Evolutionary conservation across 2,797 vertebrate genomes (phyloP), one percentile per base, ranked within the genome.

Genomic region (Enteromius afrohamiltoni): DNA sequence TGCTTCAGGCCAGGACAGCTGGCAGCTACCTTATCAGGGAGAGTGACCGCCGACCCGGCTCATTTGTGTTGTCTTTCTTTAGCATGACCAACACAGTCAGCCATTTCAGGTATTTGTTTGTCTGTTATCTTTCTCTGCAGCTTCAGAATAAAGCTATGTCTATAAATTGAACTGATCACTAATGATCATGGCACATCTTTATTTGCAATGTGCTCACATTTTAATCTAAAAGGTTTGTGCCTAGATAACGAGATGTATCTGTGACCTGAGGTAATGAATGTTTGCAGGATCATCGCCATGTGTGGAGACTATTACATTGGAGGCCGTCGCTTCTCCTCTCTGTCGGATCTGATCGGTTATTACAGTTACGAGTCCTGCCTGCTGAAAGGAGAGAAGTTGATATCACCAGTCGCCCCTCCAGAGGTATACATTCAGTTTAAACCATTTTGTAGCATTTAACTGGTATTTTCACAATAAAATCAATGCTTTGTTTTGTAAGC

Each of bases 11-110:
- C 6, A 96, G 93, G 77, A 96, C 92, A 85, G 95, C 97, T 79
- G 98, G 98, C 92, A 99, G 98, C 94, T 99, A 99, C 92, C 97
- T 99, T 93, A 99, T 99, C 94, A 96, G 98, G 94, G 98, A 99
- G 93, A 99, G 98, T 90, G 98, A 99, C 95, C 95, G 98, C 86
- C 96, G 97, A 90, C 98, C 98, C 37, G 98, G 98, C 88, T 99
- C 98, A 89, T 99, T 99, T 92, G 98, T 99, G 88, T 96, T 99
- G 91, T 99, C 98, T 87, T 99, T 99, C 93, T 96, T 99, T 94
- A 98, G 97, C 92, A 96, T 96, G 95, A 98, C 96, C 87, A 97
- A 94, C 81, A 95, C 96, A 90, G 97, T 99, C 94, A 99, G 97
- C 92, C 98, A 99, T 92, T 99, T 99, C 96, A 97, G 98, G 98